Base-by-base conservation (phyloP, 2,888 invertebrate genomes). In the Limnephilus rhombicus region DNA sequence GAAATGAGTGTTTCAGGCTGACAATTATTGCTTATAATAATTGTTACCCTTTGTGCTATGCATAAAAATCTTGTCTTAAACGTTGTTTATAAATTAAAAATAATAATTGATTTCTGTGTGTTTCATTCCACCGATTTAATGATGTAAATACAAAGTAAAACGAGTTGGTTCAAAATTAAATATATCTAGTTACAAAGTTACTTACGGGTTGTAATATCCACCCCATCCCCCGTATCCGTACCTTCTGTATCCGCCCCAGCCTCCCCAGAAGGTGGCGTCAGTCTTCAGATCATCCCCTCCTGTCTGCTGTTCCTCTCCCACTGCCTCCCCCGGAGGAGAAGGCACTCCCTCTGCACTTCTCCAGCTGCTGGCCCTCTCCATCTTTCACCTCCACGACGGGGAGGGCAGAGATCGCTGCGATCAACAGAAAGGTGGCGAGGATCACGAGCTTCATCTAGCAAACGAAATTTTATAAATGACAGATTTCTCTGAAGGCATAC, bases 161-260 rank as follows among this genome's bases (percentile, higher is more conserved):
- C 41, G 0, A 1, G 41, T 7, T 41, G 41, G 45, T 12, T 45
- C 5, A 45, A 49, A 49, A 15, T 15, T 13, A 15, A 49, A 49
- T 12, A 13, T 0, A 49, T 49, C 49, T 13, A 13, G 49, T 49
- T 49, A 15, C 3, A 37, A 0, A 37, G 37, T 37, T 37, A 91
- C 91, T 89, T 89, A 89, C 85, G 92, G 92, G 92, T 95, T 95
- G 85, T 95, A 94, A 90, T 95, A 95, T 34, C 83, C 83, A 41
- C 83, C 83, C 89, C 94, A 94, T 3, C 91, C 81, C 3, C 81
- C 91, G n/a, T 34, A 80, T 29, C 53, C 41, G 45, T 83, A 90
- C n/a, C 41, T 18, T 4, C 83, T 68, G 68, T 68, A 68, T 4
- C 68, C 83, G 31, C 95, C 95, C 80, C 94, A 94, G 89, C 95